Conservation (phyloP, 2,797 vertebrate genomes). For the Coregonus sp. region DNA sequence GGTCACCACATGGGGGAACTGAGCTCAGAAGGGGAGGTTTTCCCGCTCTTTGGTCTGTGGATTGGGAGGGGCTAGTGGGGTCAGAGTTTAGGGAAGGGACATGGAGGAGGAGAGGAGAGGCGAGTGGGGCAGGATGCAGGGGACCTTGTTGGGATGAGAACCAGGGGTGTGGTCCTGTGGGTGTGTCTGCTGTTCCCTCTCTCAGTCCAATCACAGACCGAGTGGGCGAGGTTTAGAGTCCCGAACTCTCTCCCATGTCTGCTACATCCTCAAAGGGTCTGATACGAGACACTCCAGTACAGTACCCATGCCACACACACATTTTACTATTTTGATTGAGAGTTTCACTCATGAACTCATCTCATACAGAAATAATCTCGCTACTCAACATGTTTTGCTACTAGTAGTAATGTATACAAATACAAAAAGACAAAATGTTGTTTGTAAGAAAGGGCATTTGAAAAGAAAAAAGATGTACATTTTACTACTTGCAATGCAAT, state of each 20-base stretch:
- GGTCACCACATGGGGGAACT: constrained; percentile 52
- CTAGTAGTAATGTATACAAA: constrained; percentile 70
- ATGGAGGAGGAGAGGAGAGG: constrained; percentile 44
- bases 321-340: constrained; percentile 72
- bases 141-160: constrained; percentile 48
- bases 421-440: constrained; percentile 53
- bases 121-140: constrained; percentile 59
- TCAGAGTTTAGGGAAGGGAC: constrained; percentile 41
- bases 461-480: constrained; percentile 51
- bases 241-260: constrained; percentile 63
- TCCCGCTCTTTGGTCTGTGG: constrained; percentile 29
- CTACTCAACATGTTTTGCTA: constrained; percentile 75
- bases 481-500: constrained; percentile 65
- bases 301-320: constrained; percentile 68
- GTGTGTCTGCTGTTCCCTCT: constrained; percentile 64
- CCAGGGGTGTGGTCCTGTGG: constrained; percentile 44
- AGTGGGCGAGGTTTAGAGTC: constrained; percentile 59
- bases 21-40: constrained; percentile 43
- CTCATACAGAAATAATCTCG: constrained; percentile 60
- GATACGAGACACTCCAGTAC: constrained; percentile 55
- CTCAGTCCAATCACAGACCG: constrained; percentile 63
- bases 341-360: constrained; percentile 74
- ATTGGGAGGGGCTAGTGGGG: constrained; percentile 36
- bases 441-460: constrained; percentile 63
- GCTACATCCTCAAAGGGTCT: constrained; percentile 69